Base-by-base conservation (phyloP, 2,113 vertebrate species). In the Mustelus asterias region DNA sequence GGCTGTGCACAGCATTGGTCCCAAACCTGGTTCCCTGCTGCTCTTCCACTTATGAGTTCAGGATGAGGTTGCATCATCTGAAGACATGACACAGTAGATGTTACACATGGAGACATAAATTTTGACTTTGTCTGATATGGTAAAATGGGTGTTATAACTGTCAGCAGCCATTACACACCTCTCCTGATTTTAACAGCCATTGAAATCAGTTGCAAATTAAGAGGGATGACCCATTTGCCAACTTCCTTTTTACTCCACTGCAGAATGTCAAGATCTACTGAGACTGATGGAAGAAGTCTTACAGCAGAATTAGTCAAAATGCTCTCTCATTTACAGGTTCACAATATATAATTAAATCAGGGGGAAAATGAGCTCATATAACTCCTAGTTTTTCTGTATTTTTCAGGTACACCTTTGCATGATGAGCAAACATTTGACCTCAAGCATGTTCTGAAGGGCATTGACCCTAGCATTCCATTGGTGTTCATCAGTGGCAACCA, bases 401-500 rank as follows among this genome's bases (percentile, higher is more conserved):
- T 96, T 97, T 0, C 96, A 99, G 99, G 98, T 96, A 97, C 94
- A 0, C 97, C 96, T 0, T 99, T 98, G 97, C 97, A 98, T 96
- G 97, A 98, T 95, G 97, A 96, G 1, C 99, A 99, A 97, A 98
- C 98, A 58, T 96, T 70, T 85, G 99, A 99, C 97, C 97, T 99
- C 96, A 99, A 99, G 97, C 97, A 88, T 0, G 97, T 97, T 33
- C 97, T 99, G 96, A 97, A 96, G 88, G 97, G 76, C 1, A 97
- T 98, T 0, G 96, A 98, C 96, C 96, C 96, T 0, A 97, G 98
- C 95, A 99, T 99, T 96, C 99, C 99, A 0, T 96, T 99, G 96
- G 98, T 99, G 26, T 98, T 99, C 0, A 99, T 99, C 98, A 99
- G 99, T 29, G 99, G 99, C 96, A 99, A 99, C 96, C 99, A 99